Base-by-base conservation (phyloP, 2,113 vertebrate genomes). In the Hippocampus abdominalis region DNA sequence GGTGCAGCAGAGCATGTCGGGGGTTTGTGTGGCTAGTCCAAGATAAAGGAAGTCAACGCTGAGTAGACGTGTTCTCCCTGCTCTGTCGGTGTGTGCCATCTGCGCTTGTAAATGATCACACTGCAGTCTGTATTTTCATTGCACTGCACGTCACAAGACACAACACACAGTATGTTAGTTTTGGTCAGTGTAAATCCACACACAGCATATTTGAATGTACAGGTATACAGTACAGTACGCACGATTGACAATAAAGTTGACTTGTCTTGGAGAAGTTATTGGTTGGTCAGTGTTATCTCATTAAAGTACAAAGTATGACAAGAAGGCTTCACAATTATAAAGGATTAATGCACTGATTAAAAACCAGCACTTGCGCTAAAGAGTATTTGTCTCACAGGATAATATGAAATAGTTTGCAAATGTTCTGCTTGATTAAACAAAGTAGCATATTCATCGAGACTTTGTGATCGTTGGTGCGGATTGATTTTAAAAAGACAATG, bases 1-100 rank as follows among this genome's bases (percentile, higher is more conserved):
- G 29, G 80, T 65, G 82, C 51, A 66, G 82, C 46, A 68, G 71
- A 87, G 63, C 84, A 90, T 85, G 87, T 80, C 84, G 42, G 23
- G 54, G 68, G 76, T 51, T 78, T 77, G 79, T 82, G 68, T 59
- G 71, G 69, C 64, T 54, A 78, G 71, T 80, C 73, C 71, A 77
- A 81, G 83, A 80, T 81, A 60, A 81, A 83, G 80, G 72, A 76
- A 75, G 65, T 63, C 61, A 78, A 69, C 74, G 74, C 72, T 64
- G 69, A 68, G 70, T 66, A 72, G 66, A 80, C 71, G 56, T 73
- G 76, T 66, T 86, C 74, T 78, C 53, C 66, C 61, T 74, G 70
- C 78, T 75, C 68, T 64, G 44, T 70, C 57, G 76, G 36, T 57
- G 11, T 46, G 53, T 56, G 64, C 59, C 44, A 68, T 56, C 8